Base-by-base conservation (phyloP, 2,797 vertebrate genomes). In the Myioborus miniatus region DNA sequence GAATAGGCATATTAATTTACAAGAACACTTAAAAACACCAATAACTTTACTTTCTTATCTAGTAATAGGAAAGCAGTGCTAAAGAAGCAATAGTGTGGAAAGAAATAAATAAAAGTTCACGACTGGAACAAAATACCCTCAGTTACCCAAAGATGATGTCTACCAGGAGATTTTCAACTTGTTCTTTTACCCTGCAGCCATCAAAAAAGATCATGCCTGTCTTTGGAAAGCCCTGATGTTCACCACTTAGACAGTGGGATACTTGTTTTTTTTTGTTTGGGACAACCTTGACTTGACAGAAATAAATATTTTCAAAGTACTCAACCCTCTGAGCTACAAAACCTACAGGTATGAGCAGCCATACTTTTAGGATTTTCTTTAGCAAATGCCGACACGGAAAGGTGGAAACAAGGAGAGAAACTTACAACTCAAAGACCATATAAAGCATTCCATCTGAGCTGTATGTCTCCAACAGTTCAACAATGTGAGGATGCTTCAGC, bases 361-460 rank as follows among this genome's bases (percentile, higher is more conserved):
- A 86, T 43, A 86, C 44, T 58, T 69, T 23, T 32, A 75, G 12
- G 30, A 75, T 68, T 89, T 69, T 74, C 37, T 59, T 86, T 71
- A 86, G 89, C 30, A 65, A 90, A 90, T 46, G 27, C 37, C 32
- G 80, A 55, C 80, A 78, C 67, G 84, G 37, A 37, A 72, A 63
- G 12, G 49, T 44, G 94, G 84, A 97, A 89, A 58, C 37, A 84
- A 95, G 88, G 84, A 39, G 23, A 67, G 44, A 92, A 89, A 99
- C 99, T 99, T 98, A 99, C 99, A 99, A 99, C 98, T 99, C 99
- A 94, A 99, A 99, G 93, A 99, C 99, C 99, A 99, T 99, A 98
- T 99, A 99, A 97, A 99, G 99, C 99, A 99, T 99, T 97, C 99
- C 99, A 97, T 99, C 99, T 15, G 99, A 99, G 98, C 99, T 99